These are phyloP conservation scores for Glaucomys volans DNA, from an alignment of 2,113 vertebrate species.

Conservation along the genomic window DNA sequence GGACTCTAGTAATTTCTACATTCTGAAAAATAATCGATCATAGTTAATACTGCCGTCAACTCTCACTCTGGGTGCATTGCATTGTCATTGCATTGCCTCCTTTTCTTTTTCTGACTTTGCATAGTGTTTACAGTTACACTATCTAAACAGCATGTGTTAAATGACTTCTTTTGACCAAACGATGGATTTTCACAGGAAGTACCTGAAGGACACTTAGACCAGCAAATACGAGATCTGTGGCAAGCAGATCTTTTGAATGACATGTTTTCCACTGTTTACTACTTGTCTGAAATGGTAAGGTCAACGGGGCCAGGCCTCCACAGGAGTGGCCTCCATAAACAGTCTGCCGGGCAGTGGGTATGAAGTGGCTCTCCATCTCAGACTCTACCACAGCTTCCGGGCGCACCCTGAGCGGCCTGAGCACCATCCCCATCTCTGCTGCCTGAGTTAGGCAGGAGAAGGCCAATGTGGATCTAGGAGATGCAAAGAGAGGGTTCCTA, in stretches of 20 bases:
- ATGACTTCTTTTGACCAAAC: background rate
- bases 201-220: background rate
- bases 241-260: background rate
- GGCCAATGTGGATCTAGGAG: background rate
- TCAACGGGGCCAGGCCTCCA: background rate
- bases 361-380: background rate
- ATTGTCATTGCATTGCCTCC: background rate
- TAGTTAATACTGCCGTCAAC: background rate
- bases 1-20: background rate
- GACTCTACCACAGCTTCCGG: background rate
- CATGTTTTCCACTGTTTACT: background rate
- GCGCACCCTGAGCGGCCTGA: background rate
- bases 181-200: background rate
- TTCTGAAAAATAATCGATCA: background rate
- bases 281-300: background rate
- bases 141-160: background rate
- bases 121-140: background rate
- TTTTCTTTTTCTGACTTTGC: constrained; percentile 24
- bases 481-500: background rate
- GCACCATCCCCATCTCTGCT: too few species aligned
- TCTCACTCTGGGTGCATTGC: too few species aligned
- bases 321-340: background rate
- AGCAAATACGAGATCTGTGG: background rate
- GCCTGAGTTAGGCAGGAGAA: background rate
- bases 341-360: background rate